Evolutionary conservation across 2,113 vertebrate genomes (phyloP).

Genomic region (Actinemys pallida): DNA sequence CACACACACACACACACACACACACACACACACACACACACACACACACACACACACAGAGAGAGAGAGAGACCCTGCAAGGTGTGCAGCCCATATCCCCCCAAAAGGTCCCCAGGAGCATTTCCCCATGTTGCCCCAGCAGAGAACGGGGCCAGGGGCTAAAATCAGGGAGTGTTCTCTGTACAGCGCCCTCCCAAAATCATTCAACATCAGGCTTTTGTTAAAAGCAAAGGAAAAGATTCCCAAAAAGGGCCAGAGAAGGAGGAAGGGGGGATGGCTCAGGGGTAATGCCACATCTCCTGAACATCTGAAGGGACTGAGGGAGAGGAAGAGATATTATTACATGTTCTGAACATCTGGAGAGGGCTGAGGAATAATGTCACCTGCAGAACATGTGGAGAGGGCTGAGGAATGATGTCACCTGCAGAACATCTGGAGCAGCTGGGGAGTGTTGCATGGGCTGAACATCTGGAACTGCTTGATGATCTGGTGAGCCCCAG

Average conservation of each 20-base stretch:
- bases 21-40: no score
- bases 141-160: neutral
- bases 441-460: neutral
- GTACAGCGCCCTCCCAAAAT: neutral
- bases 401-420: no score
- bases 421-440: no score
- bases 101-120: neutral
- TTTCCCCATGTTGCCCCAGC: neutral
- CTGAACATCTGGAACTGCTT: neutral
- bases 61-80: no score
- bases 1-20: no score
- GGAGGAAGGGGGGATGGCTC: neutral
- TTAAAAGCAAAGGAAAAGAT: neutral
- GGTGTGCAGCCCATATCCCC: no score
- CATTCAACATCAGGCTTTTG: neutral
- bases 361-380: no score
- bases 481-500: no score
- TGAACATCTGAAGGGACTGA: neutral
- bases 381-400: no score
- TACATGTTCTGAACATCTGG: no score
- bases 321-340: no score
- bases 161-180: neutral
- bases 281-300: neutral
- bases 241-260: neutral
- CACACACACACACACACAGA: no score